A percentile compares a stretch with the other conserved stretches of the same genome.
Evolutionary conservation across 2,113 vertebrate species (phyloP).

Genomic region (Girardinichthys multiradiatus): DNA sequence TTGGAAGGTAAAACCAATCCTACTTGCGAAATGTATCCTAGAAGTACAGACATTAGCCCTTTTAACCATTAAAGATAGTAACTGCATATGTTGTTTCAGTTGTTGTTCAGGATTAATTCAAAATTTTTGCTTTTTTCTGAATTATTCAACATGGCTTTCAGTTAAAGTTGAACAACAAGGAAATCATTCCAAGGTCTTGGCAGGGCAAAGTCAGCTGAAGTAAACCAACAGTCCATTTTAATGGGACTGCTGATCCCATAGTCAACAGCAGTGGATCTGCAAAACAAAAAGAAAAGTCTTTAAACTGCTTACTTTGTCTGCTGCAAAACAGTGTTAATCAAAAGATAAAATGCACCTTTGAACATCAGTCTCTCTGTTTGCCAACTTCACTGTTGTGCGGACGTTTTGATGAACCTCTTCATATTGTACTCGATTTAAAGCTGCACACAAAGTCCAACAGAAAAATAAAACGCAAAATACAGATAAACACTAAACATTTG

Average conservation of each 20-base stretch:
- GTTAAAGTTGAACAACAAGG: constrained; percentile 24
- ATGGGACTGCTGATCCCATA: constrained; percentile 4
- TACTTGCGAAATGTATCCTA: too few species aligned
- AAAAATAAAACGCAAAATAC: neutral
- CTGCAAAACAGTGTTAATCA: too few species aligned
- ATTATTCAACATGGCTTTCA: neutral
- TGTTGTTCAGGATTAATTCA: too few species aligned
- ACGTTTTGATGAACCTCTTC: constrained; percentile 25
- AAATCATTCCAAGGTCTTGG: constrained; percentile 45
- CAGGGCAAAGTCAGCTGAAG: constrained; percentile 41
- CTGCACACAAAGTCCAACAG: constrained; percentile 33
- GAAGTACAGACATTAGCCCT: too few species aligned
- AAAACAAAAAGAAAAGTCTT: constrained; percentile 1
- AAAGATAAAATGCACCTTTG: constrained; percentile 33
- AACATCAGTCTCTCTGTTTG: constrained; percentile 20
- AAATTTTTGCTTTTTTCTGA: neutral
- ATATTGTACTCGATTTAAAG: constrained; percentile 25
- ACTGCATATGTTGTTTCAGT: too few species aligned
- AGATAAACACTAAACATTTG: neutral
- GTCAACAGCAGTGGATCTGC: constrained; percentile 45
- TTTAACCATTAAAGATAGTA: too few species aligned
- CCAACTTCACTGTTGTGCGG: constrained; percentile 28
- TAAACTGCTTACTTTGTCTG: too few species aligned
- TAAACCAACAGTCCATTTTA: constrained; percentile 43
- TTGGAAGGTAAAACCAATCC: too few species aligned